Conservation (phyloP, 2,888 invertebrate species). For the Luffia ferchaultella region DNA sequence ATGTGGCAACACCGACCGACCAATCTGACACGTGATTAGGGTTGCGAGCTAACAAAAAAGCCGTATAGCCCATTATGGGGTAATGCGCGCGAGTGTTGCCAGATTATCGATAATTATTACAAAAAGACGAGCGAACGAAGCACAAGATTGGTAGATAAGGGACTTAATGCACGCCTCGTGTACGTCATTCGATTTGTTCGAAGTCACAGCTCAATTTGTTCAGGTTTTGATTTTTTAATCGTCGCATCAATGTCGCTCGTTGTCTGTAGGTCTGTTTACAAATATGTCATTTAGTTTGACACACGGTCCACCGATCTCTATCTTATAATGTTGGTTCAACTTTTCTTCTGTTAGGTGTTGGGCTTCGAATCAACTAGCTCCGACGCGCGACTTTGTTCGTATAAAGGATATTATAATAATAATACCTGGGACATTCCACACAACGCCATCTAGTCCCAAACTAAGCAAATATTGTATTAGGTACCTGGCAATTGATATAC, state of each 20-base stretch:
- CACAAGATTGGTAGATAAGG: not conserved
- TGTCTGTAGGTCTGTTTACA: not conserved
- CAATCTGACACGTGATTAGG: constrained; percentile 65
- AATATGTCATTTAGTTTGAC: not conserved
- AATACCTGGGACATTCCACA: too few species aligned
- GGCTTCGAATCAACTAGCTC: too few species aligned
- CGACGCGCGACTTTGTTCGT: too few species aligned
- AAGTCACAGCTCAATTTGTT: too few species aligned
- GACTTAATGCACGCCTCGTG: not conserved
- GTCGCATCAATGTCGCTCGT: not conserved
- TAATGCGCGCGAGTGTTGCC: constrained; percentile 51
- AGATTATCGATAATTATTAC: constrained; percentile 64
- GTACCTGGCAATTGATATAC: too few species aligned
- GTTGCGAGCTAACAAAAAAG: constrained; percentile 54
- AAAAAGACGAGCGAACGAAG: constrained; percentile 59
- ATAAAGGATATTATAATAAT: too few species aligned
- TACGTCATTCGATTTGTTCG: not conserved
- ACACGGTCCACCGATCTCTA: not conserved
- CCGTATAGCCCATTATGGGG: constrained; percentile 49
- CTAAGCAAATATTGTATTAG: too few species aligned
- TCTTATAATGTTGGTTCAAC: not conserved
- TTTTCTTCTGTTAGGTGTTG: not conserved
- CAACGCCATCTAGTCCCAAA: too few species aligned
- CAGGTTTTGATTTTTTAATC: not conserved
- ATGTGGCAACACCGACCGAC: constrained; percentile 11